Evolutionary conservation across 2,797 vertebrate species (phyloP).

Genomic region (Neostethus bicornis): DNA sequence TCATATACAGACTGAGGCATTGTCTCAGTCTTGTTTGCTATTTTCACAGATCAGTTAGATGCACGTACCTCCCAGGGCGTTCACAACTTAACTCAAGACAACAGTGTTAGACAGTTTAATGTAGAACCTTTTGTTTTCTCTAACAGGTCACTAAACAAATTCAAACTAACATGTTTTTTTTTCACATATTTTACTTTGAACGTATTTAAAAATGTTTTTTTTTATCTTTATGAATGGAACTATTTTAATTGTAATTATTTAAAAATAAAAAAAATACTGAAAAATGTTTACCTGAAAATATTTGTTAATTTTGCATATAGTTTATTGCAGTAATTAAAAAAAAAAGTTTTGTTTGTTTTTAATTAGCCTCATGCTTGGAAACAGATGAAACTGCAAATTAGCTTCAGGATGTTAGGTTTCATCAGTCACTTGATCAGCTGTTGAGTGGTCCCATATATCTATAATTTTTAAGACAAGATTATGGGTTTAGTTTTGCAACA

Average conservation of each 20-base stretch:
- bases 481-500: no score
- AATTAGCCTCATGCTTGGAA: constrained; percentile 47
- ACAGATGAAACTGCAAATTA: constrained; percentile 70
- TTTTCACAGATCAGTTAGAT: constrained; percentile 14
- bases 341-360: no score
- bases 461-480: neutral
- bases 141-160: constrained; percentile 1
- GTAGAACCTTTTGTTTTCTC: constrained; percentile 10
- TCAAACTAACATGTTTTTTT: no score
- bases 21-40: constrained; percentile 17
- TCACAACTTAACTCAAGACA: constrained; percentile 10
- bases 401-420: constrained; percentile 78
- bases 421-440: constrained; percentile 63
- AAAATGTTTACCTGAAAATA: constrained; percentile 2
- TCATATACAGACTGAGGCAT: constrained; percentile 41
- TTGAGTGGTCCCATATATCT: constrained; percentile 35
- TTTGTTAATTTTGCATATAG: constrained; percentile 13
- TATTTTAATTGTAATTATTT: no score
- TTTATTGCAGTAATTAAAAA: neutral
- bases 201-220: no score
- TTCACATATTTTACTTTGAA: no score
- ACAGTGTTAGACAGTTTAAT: constrained; percentile 8
- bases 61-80: constrained; percentile 1
- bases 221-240: no score
- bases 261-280: no score